Evolutionary conservation across 1,140 invertebrate species (phyloP).

Genomic region (Ruditapes philippinarum): DNA sequence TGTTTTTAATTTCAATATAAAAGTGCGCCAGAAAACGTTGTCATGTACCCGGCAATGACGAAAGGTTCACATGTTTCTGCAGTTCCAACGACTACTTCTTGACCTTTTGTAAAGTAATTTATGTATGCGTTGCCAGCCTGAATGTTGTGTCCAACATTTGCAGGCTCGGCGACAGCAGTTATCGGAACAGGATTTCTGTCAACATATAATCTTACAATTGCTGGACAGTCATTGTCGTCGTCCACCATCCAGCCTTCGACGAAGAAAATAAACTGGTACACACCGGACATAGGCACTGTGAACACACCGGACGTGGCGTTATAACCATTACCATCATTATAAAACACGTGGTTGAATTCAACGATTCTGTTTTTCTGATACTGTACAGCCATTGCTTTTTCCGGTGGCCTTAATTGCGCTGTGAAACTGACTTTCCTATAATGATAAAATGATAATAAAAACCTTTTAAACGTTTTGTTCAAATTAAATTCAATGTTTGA

Average conservation of each 20-base stretch:
- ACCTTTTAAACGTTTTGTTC: no score
- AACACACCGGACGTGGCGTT: background rate
- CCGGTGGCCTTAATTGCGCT: no score
- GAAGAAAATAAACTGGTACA: slow-evolving; percentile 6
- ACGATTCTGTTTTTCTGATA: background rate
- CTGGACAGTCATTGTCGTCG: background rate
- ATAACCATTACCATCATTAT: background rate
- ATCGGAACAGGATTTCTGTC: background rate
- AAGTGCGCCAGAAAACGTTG: background rate
- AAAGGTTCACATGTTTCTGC: background rate
- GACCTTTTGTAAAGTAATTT: background rate
- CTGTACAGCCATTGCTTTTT: no score
- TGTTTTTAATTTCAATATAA: no score
- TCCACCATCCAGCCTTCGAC: background rate
- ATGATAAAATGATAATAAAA: no score
- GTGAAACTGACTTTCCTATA: no score
- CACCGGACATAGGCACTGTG: background rate
- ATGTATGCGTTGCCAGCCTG: background rate
- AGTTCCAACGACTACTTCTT: background rate
- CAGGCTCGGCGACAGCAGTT: background rate
- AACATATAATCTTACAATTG: background rate
- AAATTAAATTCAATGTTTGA: no score
- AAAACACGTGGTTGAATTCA: background rate
- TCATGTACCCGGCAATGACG: background rate
- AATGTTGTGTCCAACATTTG: background rate